Evolutionary conservation across 1,140 invertebrate species (phyloP), one percentile per base, ranked within the genome.

Genomic region (Cydia strobilella): DNA sequence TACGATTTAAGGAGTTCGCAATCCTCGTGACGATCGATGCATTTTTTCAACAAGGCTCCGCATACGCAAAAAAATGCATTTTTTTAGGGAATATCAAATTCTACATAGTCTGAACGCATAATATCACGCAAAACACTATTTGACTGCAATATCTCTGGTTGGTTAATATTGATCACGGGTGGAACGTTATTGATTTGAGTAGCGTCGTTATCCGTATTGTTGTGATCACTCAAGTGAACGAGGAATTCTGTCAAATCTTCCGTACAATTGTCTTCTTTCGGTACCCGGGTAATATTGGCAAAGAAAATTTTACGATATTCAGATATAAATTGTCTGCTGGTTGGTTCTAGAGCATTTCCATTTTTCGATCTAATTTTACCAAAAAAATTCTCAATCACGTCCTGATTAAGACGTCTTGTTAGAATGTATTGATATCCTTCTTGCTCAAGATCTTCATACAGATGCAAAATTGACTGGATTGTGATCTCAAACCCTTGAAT

Each of bases 331-430:
- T 65, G 74, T 35, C 74, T 12, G 25, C 6, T 10, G 35, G 78
- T 82, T 39, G 78, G 78, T 20, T 77, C 45, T 13, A 23, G 72
- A 18, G 75, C 31, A 3, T 23, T 66, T n/a, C 65, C 75, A 39
- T 77, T 76, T 51, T 79, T 81, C 18, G 77, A 78, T 74, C 85
- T 62, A 15, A 89, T 84, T 20, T 76, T 45, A 1, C 81, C 81
- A 71, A 90, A 90, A 74, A 88, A 86, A 54, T 77, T 86, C 77
- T 89, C 82, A 10, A 89, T 48, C 10, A 69, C 75, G 77, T 86
- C 85, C 74, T 88, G 85, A 74, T 87, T 27, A 4, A 27, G 27
- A 27, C 3, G 39, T 42, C 7, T 84, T 31, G 23, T 87, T 59
- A 77, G 80, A 82, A 65, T 71, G 71, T 9, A 59, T 27, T 27